Percentiles rank a stretch among this genome's conserved stretches.
Conservation (phyloP, 2,113 vertebrate species). For the Tretioscincus oriximinensis region DNA sequence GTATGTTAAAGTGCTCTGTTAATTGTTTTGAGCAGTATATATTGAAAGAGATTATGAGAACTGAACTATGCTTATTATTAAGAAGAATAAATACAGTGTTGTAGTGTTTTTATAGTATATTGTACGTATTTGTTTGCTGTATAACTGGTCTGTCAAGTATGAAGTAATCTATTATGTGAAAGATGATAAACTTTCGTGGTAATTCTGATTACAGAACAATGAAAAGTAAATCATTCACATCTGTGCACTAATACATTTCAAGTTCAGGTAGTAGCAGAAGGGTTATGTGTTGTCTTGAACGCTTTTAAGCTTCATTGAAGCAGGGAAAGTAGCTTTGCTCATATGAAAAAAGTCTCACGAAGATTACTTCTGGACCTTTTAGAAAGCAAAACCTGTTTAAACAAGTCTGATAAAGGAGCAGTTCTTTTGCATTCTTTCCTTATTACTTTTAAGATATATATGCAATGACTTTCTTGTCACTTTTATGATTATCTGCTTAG, state of each 20-base stretch:
- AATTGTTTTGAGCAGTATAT: too few relatives aligned
- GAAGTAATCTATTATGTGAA: not conserved
- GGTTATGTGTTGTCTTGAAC: not conserved
- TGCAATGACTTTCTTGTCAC: constrained; percentile 17
- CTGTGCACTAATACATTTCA: not conserved
- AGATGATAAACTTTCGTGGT: not conserved
- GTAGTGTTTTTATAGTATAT: not conserved
- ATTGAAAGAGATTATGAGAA: not conserved
- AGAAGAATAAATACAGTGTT: not conserved
- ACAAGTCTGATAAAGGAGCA: not conserved
- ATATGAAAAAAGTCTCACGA: not conserved
- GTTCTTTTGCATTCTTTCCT: not conserved
- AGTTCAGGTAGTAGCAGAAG: not conserved
- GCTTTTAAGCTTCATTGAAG: constrained; percentile 1
- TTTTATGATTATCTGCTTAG: constrained; percentile 35
- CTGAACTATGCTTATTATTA: accelerated
- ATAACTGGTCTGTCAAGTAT: not conserved
- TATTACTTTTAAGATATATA: not conserved
- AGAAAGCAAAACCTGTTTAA: not conserved
- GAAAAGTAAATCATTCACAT: not conserved
- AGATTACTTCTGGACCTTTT: not conserved
- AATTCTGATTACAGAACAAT: not conserved
- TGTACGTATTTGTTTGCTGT: not conserved
- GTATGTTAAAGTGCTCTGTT: too few relatives aligned
- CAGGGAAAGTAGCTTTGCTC: not conserved